phyloP scores from a whole-genome alignment of 1,140 invertebrate species.

The Fopius arisanus region DNA sequence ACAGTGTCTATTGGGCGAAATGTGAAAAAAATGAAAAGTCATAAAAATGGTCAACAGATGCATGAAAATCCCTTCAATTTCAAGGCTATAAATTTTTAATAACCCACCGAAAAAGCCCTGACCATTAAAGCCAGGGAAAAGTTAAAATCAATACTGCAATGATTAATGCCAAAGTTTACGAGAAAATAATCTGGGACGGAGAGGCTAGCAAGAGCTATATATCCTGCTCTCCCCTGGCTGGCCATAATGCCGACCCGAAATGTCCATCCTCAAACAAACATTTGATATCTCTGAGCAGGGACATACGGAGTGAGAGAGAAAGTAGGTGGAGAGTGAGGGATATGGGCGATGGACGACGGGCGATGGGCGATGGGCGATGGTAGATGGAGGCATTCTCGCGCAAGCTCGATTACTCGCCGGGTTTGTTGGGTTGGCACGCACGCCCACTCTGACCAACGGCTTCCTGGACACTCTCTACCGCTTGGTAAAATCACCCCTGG shows the following conservation, averaged over 20 bases:
- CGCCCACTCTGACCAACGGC: conserved; percentile 29
- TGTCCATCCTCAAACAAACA: conserved; percentile 29
- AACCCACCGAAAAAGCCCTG: not conserved
- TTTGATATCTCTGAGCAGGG: conserved; percentile 34
- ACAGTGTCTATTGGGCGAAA: no score
- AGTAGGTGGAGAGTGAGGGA: not conserved
- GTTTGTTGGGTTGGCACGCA: conserved; percentile 14
- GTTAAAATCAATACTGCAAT: conserved; percentile 2
- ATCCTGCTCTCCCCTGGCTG: not conserved
- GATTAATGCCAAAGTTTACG: conserved; percentile 9
- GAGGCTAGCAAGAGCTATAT: not conserved
- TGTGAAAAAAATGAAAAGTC: no score
- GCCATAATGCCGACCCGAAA: not conserved
- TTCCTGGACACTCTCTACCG: conserved; percentile 1
- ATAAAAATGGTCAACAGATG: no score
- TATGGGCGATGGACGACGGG: no score
- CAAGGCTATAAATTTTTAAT: not conserved
- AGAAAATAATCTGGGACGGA: not conserved
- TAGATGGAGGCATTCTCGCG: conserved; percentile 20
- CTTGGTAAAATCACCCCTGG: conserved; percentile 19
- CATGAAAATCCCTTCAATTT: not conserved
- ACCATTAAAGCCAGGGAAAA: not conserved
- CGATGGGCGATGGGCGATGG: no score
- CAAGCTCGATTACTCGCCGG: conserved; percentile 31
- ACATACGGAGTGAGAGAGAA: conserved; percentile 22